Evolutionary conservation across 1,140 invertebrate species (phyloP).

Genomic region (Neotoxoptera formosana): DNA sequence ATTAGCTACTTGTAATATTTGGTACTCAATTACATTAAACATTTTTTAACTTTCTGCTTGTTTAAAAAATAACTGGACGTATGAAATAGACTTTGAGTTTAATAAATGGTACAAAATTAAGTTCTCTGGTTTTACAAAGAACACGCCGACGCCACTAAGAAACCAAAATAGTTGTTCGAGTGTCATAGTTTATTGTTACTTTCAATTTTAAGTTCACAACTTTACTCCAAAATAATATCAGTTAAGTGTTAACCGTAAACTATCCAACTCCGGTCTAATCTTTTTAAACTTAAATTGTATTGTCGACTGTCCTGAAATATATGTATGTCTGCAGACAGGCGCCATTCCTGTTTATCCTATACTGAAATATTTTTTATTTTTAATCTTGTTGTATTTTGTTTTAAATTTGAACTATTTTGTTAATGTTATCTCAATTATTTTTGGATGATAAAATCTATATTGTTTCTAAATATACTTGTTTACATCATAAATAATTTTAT

Average conservation of each 20-base stretch:
- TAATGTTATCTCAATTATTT: neutral
- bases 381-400: neutral
- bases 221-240: neutral
- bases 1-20: neutral
- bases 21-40: neutral
- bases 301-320: neutral
- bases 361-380: constrained; percentile 7
- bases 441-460: neutral
- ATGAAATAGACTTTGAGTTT: neutral
- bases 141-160: neutral
- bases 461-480: constrained; percentile 5
- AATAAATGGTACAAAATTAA: neutral
- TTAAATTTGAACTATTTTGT: neutral
- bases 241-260: neutral
- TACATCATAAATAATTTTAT: neutral
- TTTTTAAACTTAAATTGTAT: neutral
- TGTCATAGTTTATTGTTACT: neutral
- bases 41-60: neutral
- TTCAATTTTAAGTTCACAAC: neutral
- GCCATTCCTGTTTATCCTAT: neutral
- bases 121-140: neutral
- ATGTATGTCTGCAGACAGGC: neutral
- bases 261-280: neutral
- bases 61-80: neutral
- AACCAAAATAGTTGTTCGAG: neutral